Conservation (phyloP, 1,140 invertebrate genomes). For the Neoseiulus cucumeris region DNA sequence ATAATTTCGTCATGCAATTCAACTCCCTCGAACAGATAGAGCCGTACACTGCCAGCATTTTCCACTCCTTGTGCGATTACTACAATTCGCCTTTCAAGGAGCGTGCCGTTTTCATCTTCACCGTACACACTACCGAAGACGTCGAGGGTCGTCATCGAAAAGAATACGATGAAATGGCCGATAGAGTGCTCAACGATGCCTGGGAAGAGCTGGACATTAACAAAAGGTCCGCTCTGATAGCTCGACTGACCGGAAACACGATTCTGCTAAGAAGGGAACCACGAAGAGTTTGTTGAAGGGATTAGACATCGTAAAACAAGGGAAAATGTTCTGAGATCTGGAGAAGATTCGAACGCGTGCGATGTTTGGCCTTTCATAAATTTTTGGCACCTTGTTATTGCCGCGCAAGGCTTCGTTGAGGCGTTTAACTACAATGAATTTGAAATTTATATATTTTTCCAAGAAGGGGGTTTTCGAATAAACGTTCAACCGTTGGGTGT, state of each 20-base stretch:
- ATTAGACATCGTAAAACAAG: no score
- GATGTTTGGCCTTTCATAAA: no score
- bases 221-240: neutral
- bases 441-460: no score
- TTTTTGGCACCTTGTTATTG: no score
- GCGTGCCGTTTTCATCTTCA: conserved; percentile 1
- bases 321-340: no score
- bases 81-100: conserved; percentile 4
- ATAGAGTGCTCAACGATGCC: neutral
- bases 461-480: no score
- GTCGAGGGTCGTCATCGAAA: neutral
- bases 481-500: no score
- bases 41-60: neutral
- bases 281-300: neutral
- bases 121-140: neutral
- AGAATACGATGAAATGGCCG: conserved; percentile 1
- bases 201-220: conserved; percentile 2
- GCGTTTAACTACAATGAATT: no score
- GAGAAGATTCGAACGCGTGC: no score
- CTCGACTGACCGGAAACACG: neutral
- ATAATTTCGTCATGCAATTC: conserved; percentile 5
- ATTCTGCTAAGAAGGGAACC: neutral
- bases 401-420: no score
- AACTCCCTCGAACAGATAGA: neutral
- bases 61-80: neutral